Conservation (phyloP, 2,113 vertebrate species). For the Corythornis cristatus region DNA sequence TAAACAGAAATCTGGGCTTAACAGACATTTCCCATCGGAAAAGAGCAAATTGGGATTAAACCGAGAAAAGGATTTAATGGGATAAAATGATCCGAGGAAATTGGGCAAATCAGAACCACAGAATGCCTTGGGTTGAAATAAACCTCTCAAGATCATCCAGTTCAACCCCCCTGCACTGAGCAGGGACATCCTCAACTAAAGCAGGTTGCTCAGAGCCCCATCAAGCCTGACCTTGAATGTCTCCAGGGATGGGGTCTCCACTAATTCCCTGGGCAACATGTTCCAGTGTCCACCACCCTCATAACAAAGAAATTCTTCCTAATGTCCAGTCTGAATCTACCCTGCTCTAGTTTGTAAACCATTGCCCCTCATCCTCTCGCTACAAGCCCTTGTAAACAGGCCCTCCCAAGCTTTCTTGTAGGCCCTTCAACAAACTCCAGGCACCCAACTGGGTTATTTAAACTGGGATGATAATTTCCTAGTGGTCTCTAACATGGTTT, state of each 20-base stretch:
- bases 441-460: too few relatives aligned
- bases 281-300: neutral
- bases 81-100: neutral
- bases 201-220: rapidly evolving
- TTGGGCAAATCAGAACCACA: too few relatives aligned
- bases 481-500: too few relatives aligned
- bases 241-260: neutral
- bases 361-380: too few relatives aligned
- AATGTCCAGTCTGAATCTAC: too few relatives aligned
- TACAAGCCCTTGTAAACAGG: too few relatives aligned
- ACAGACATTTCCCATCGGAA: neutral
- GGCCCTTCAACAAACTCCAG: too few relatives aligned
- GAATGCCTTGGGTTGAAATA: neutral
- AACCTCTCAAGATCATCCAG: neutral
- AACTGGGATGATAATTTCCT: too few relatives aligned
- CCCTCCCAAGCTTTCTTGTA: too few relatives aligned
- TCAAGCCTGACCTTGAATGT: rapidly evolving
- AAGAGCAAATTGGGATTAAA: conserved; percentile 5
- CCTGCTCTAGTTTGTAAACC: too few relatives aligned
- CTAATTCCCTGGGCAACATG: neutral
- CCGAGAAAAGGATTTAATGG: neutral
- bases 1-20: neutral
- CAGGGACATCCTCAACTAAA: neutral
- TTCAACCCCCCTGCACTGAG: rapidly evolving
- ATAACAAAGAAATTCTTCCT: neutral